Base-by-base conservation (phyloP, 2,113 vertebrate genomes). In the Vidua macroura region DNA sequence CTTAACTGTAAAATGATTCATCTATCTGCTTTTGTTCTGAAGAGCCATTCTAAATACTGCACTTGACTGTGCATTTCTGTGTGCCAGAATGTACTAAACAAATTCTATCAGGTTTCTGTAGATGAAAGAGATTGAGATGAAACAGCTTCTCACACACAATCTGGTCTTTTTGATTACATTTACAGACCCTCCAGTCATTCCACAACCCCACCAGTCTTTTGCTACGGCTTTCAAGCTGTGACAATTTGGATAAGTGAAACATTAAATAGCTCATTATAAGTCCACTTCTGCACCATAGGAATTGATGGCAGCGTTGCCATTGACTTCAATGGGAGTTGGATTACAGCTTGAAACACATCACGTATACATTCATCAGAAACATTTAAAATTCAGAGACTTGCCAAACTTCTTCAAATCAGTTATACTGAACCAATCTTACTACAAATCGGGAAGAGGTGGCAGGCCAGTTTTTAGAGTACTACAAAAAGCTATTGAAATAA, bases 231-330 rank as follows among this genome's bases (percentile, higher is more conserved):
- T 96, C 87, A 96, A 93, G 92, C 80, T 96, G 89, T 69, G 88
- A 95, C 92, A 96, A 77, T 95, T 97, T 92, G 94, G 91, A 73
- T 90, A 95, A 96, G 90, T 86, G 94, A 85, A 92, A 92, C 68
- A 82, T 90, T 95, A 92, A 96, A 94, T 77, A 92, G 67, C 70
- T 96, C 87, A 95, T 96, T 94, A 46, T 49, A 83, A 91, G 28
- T 90, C 82, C 77, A 93, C 77, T 96, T 91, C 83, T 69, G 74
- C 70, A 69, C 27, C 60, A 48, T 4, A 59, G 72, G 86, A 85
- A 78, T n/a, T 75, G 91, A 87, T 85, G 56, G 88, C 64, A 91
- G 64, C 14, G 0, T 49, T 82, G 70, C 84, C 70, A 79, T 2
- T 37, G 66, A 68, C 70, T 93, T 91, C 93, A 93, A 15, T 66